Percentiles rank a stretch among this genome's conserved stretches.
These are phyloP conservation scores for Phalacrocorax brasilianus DNA, from an alignment of 2,113 vertebrate species.

Conservation along the genomic window DNA sequence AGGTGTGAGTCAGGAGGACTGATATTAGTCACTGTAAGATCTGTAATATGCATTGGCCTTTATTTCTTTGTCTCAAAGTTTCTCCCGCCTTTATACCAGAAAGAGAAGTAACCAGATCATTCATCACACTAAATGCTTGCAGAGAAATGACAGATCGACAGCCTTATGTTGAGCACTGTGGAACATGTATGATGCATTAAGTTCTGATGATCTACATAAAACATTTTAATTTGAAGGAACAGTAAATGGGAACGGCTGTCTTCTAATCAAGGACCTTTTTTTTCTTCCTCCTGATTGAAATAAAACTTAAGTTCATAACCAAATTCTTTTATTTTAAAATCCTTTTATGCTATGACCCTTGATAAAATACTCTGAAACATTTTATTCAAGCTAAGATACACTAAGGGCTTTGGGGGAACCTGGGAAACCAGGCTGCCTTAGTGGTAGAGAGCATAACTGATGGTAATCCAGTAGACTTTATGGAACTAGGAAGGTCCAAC, in stretches of 20 bases:
- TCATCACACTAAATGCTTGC: background rate
- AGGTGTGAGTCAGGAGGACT: background rate
- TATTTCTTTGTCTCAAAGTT: conserved; percentile 57
- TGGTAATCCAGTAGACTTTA: background rate
- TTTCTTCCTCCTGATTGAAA: background rate
- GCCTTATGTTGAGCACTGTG: background rate
- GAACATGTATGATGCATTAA: background rate
- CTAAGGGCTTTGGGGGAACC: background rate
- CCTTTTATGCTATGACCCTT: background rate
- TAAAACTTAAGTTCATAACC: background rate
- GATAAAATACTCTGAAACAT: background rate
- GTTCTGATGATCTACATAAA: conserved; percentile 10
- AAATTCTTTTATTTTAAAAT: background rate
- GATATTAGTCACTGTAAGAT: conserved; percentile 7
- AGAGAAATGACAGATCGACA: conserved; percentile 21
- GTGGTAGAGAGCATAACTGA: background rate
- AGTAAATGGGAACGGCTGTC: background rate
- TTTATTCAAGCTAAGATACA: background rate
- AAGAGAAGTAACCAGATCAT: conserved; percentile 31
- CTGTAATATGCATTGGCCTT: background rate
- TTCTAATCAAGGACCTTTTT: background rate
- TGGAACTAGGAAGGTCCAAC: background rate
- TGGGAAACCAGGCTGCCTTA: background rate
- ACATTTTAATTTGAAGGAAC: background rate
- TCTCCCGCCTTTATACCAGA: conserved; percentile 2